These are phyloP conservation scores for Papilio machaon DNA, from an alignment of 1,140 invertebrate genomes.

Conservation along the genomic window DNA sequence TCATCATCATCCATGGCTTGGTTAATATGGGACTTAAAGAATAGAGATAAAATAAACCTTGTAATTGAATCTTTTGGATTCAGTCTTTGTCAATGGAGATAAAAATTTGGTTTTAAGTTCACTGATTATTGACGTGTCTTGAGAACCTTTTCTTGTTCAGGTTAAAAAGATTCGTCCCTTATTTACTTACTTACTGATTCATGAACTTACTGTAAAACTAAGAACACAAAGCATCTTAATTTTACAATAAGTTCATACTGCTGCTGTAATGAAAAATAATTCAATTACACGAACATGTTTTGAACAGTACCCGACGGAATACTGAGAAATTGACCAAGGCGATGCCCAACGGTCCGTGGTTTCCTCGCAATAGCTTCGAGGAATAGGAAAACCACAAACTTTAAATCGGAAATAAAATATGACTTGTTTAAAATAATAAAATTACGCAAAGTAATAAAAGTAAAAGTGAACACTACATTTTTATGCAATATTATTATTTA, in stretches of 20 bases:
- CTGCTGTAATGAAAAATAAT: background rate
- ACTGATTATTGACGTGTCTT: too few species aligned
- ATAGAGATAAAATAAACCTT: too few species aligned
- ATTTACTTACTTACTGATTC: too few species aligned
- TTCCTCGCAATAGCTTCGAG: background rate
- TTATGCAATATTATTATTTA: background rate
- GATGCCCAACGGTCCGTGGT: slow-evolving; percentile 2
- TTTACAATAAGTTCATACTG: background rate
- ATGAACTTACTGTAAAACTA: too few species aligned
- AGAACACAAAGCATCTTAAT: too few species aligned
- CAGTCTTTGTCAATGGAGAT: too few species aligned
- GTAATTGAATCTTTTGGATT: too few species aligned
- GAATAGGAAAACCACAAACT: slow-evolving; percentile 13
- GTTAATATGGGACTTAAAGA: too few species aligned
- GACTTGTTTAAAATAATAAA: background rate
- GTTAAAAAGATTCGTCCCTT: too few species aligned
- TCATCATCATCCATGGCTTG: too few species aligned
- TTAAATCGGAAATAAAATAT: background rate
- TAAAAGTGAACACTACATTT: background rate
- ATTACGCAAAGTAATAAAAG: background rate
- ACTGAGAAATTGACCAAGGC: background rate
- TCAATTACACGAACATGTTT: background rate
- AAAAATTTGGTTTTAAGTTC: too few species aligned
- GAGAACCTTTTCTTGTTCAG: too few species aligned
- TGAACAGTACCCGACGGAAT: background rate